Evolutionary conservation across 2,113 vertebrate genomes (phyloP).

Genomic region (Xenopus borealis): DNA sequence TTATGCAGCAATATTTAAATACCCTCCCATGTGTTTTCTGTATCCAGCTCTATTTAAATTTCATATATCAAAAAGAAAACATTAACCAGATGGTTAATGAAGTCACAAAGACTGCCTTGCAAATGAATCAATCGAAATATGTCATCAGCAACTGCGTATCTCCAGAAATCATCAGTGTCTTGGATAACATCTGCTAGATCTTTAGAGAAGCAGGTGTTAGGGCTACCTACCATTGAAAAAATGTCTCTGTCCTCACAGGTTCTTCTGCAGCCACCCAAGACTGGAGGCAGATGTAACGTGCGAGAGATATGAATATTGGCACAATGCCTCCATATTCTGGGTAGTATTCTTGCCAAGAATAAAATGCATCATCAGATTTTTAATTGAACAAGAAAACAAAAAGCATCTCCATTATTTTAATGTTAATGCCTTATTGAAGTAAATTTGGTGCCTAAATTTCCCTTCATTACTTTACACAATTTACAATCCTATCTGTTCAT

Average conservation of each 20-base stretch:
- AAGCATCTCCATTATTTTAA: slow-evolving; percentile 36
- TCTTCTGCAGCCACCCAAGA: slow-evolving; percentile 52
- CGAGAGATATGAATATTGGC: slow-evolving; percentile 55
- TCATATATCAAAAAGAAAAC: slow-evolving; percentile 50
- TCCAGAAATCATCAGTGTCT: slow-evolving; percentile 53
- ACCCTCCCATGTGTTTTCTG: slow-evolving; percentile 23
- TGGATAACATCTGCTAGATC: slow-evolving; percentile 68
- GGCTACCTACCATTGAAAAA: slow-evolving; percentile 67
- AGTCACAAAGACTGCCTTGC: slow-evolving; percentile 52
- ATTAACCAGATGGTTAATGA: slow-evolving; percentile 43
- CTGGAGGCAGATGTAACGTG: slow-evolving; percentile 50
- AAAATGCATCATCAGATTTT: slow-evolving; percentile 50
- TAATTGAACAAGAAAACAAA: slow-evolving; percentile 48
- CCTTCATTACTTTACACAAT: slow-evolving; percentile 43
- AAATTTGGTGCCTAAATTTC: slow-evolving; percentile 37
- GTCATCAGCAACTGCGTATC: slow-evolving; percentile 60
- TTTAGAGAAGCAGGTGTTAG: slow-evolving; percentile 66
- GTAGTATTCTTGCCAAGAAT: slow-evolving; percentile 56
- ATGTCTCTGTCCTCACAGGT: slow-evolving; percentile 47
- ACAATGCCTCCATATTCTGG: slow-evolving; percentile 49
- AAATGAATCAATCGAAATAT: slow-evolving; percentile 61
- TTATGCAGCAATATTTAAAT: slow-evolving; percentile 34
- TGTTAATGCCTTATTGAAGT: slow-evolving; percentile 26
- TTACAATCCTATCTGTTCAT: slow-evolving; percentile 20
- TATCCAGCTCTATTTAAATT: slow-evolving; percentile 49